Base-by-base conservation (phyloP, 2,888 invertebrate genomes). In the Watsonalla binaria region DNA sequence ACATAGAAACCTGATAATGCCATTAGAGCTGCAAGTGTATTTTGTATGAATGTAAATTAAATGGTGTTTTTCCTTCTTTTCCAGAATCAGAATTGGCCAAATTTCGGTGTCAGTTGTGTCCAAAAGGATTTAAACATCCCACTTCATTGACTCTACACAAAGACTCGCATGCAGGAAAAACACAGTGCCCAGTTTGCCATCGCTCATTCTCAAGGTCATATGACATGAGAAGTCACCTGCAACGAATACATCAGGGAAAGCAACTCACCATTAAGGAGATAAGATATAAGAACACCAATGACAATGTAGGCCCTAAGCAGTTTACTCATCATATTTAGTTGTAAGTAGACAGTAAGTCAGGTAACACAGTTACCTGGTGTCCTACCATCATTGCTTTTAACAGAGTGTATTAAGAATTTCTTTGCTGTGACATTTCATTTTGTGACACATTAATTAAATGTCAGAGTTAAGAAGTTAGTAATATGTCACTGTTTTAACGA, bases 101-200 rank as follows among this genome's bases (percentile, higher is more conserved):
- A 73, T 93, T 93, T 76, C 91, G 92, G 62, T 93, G 93, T 80
- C 92, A 92, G 75, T 80, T 93, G 65, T 93, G 93, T 79, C 92
- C 92, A 60, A 93, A 93, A 84, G 92, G 92, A 58, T 93, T 93
- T 72, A 93, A 92, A 72, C 93, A 93, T 77, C 93, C 92, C 13
- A 93, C 92, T 61, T 93, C 93, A 53, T 78, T 93, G 68, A 92
- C 92, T 54, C 82, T 93, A 51, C 93, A 93, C 71, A 92, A 92
- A 80, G 92, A 92, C 73, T 92, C 93, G 48, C 93, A 93, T 65
- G 92, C 92, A 52, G 93, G 93, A 34, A 93, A 93, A 76, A 93
- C 93, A 24, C 92, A 92, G 67, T 93, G 93, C 65, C 93, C 93
- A 8, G 92, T 93, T 52, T 93, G 93, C 65, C 92, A 90, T 61